Percentiles rank a stretch among this genome's conserved stretches.
Evolutionary conservation across 1,140 invertebrate genomes (phyloP).

Genomic region (Ceratina japonica): DNA sequence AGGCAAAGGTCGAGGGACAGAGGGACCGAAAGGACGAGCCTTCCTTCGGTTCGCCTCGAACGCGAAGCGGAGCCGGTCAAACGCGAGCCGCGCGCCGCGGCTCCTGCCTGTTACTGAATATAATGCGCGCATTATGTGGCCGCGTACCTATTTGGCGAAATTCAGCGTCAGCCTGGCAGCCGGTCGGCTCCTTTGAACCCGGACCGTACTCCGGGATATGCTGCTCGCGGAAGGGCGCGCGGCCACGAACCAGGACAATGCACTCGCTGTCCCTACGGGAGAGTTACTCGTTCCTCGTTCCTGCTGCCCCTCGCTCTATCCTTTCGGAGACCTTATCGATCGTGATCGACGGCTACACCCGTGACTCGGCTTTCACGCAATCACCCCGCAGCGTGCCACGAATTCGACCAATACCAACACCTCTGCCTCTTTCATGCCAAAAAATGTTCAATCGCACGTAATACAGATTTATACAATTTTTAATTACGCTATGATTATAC

Average conservation of each 20-base stretch:
- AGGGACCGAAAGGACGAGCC: background rate
- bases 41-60: constrained; percentile 16
- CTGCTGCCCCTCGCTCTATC: constrained; percentile 16
- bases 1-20: constrained; percentile 47
- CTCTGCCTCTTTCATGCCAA: background rate
- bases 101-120: constrained; percentile 26
- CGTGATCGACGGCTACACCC: constrained; percentile 48
- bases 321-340: constrained; percentile 49
- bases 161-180: constrained; percentile 45
- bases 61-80: constrained; percentile 38
- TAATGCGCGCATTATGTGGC: constrained; percentile 58
- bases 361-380: constrained; percentile 50
- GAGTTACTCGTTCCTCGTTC: background rate
- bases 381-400: constrained; percentile 27
- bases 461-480: background rate
- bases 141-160: constrained; percentile 55
- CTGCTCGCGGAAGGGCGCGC: constrained; percentile 36
- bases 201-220: constrained; percentile 2
- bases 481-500: too few species aligned
- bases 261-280: constrained; percentile 33
- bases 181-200: constrained; percentile 59
- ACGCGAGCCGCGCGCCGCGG: constrained; percentile 28
- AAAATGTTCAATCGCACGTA: too few species aligned
- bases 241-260: constrained; percentile 45
- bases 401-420: constrained; percentile 28